These are phyloP conservation scores for Drosophila orena DNA, from an alignment of 1,140 invertebrate genomes.

Conservation along the genomic window DNA sequence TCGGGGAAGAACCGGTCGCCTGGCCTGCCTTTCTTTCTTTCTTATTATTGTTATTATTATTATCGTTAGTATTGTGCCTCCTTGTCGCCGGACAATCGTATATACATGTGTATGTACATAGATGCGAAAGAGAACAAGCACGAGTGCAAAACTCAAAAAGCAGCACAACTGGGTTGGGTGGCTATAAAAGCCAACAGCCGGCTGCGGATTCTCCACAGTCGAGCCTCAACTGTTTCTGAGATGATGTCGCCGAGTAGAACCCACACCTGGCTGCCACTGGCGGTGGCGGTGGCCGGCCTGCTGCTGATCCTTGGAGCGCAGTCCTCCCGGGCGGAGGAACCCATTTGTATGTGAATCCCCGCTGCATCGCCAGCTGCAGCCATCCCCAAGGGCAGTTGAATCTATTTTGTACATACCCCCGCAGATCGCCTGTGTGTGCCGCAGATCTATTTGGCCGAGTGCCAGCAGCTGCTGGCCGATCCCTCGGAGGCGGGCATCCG, in stretches of 20 bases:
- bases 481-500: slow-evolving; percentile 87
- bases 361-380: too few relatives aligned
- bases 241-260: slow-evolving; percentile 29
- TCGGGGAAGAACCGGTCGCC: slow-evolving; percentile 14
- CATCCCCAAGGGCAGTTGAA: too few relatives aligned
- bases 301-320: slow-evolving; percentile 2
- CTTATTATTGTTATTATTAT: slow-evolving; percentile 12
- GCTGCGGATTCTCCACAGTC: slow-evolving; percentile 60
- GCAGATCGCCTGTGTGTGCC: slow-evolving; percentile 91
- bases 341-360: too few relatives aligned
- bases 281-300: slow-evolving; percentile 26
- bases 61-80: slow-evolving; percentile 10
- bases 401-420: slow-evolving; percentile 1
- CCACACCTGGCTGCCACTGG: slow-evolving; percentile 28
- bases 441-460: slow-evolving; percentile 87
- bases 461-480: slow-evolving; percentile 88
- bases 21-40: slow-evolving; percentile 15
- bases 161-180: background rate
- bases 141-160: background rate
- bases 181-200: slow-evolving; percentile 67
- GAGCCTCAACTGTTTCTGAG: slow-evolving; percentile 40
- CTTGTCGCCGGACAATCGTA: background rate
- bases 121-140: slow-evolving; percentile 24
- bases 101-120: too few relatives aligned
- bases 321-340: slow-evolving; percentile 47